Conservation (phyloP, 2,888 invertebrate genomes). For the Aleiodes leptofemur region DNA sequence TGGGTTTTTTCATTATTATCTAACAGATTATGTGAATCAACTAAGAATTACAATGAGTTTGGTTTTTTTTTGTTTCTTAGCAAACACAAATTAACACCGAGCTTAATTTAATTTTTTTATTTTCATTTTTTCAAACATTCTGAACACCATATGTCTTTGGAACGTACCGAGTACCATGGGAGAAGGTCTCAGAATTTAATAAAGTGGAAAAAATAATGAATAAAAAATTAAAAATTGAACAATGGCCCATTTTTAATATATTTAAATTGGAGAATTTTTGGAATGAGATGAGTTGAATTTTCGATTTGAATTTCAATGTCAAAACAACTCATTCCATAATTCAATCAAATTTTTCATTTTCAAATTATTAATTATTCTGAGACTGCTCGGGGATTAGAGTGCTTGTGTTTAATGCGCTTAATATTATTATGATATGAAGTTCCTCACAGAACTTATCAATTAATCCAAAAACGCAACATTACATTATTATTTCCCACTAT, state of each 20-base stretch:
- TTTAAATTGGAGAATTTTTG: neutral
- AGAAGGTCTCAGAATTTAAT: constrained; percentile 16
- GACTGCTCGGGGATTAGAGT: constrained; percentile 20
- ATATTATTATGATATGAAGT: constrained; percentile 30
- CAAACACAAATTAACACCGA: constrained; percentile 4
- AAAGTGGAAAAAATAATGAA: neutral
- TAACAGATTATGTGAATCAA: too few species aligned
- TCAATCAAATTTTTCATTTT: too few species aligned
- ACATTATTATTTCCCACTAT: constrained; percentile 10
- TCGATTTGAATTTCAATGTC: too few species aligned
- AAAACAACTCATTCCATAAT: too few species aligned
- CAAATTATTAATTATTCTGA: constrained; percentile 15
- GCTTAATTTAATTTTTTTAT: neutral
- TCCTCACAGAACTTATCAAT: constrained; percentile 18
- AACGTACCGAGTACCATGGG: constrained; percentile 49
- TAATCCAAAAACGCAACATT: constrained; percentile 35
- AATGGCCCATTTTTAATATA: constrained; percentile 20
- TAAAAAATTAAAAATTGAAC: neutral
- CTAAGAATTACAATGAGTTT: too few species aligned
- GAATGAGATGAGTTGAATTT: too few species aligned
- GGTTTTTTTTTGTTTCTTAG: constrained; percentile 2
- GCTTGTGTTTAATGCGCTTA: constrained; percentile 23
- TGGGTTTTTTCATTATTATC: too few species aligned
- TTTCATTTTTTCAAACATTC: neutral
- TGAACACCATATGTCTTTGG: constrained; percentile 67